Base-by-base conservation (phyloP, 2,888 invertebrate genomes). In the Sphaeridia pumilis region DNA sequence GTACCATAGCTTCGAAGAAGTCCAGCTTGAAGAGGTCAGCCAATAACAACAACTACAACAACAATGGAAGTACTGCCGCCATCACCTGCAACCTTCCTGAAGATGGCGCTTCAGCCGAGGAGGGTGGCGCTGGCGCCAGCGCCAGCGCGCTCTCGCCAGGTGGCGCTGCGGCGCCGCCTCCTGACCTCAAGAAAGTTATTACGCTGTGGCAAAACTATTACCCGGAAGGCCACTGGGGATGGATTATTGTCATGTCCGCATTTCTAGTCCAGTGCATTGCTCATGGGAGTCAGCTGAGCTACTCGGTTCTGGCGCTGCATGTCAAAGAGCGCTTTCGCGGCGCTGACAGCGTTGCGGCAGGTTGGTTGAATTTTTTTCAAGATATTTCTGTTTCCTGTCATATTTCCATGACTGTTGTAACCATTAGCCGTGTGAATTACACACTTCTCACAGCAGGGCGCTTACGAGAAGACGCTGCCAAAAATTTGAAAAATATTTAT, bases 141-240 rank as follows among this genome's bases (percentile, higher is more conserved):
- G 12, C 4, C 20, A 10, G 31, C 31, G 17, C 7, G 5, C 17
- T 5, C 4, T 17, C 38, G 20, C 10, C 10, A 38, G 17, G 5
- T 7, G 38, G 12, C 5, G 17, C 17, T 7, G 12, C 10, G 5
- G 17, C 10, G 7, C 5, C 38, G 4, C 17, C 12, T 20, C 12
- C 17, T 31, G 60, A 59, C 36, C 50, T 61, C 28, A 58, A 59
- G 49, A 63, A 61, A 54, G 58, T 60, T 10, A 56, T 63, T 21
- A 63, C 63, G 21, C 52, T 63, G 5, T 63, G 59, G 59, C 57
- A 58, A 51, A 63, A 63, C 49, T 63, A 63, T 45, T 63, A 63
- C 45, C 63, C 63, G 28, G 63, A 58, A 46, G 63, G 63, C 17
- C 55, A 57, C 20, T 63, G 60, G 60, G 63, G 63, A 1, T 63